Base-by-base conservation (phyloP, 2,113 vertebrate genomes). In the Sciurus niger region DNA sequence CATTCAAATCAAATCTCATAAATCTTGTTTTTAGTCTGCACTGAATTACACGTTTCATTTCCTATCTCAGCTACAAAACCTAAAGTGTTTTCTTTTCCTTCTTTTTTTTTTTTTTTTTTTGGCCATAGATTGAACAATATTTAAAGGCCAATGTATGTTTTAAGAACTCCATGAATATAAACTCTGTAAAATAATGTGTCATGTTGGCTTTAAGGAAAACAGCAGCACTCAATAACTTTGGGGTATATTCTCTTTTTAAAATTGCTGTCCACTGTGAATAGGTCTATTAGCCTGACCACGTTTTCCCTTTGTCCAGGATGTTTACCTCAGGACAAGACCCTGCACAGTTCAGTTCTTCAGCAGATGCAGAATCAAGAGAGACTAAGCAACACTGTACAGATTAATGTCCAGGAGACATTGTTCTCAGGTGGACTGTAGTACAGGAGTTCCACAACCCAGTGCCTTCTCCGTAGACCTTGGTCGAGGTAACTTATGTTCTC, bases 61-160 rank as follows among this genome's bases (percentile, higher is more conserved):
- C 76, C 22, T 2, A 22, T 37, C 58, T 84, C 22, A 89, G 18
- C 58, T 77, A 79, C 72, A 80, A n/a, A 1, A 4, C 24, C 63
- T 25, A 76, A 87, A 18, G 24, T n/a, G 17, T 58, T 20, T 7
- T 24, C n/a, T 70, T 82, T 40, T 40, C 40, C 40, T 40, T 37
- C 37, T 37, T 46, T 46, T 58, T 22, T 8, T 24, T 28, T 70
- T 82, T 58, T 37, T 76, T 25, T 7, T 37, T 90, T 46, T 8
- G 83, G 28, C 78, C 30, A 84, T 77, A 65, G 84, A 53, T 63
- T 84, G 51, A 43, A 70, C 28, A 70, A 32, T 12, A 16, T 76
- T 73, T 76, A 88, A 94, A 40, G 72, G 48, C 40, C 77, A 51
- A 9, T 55, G n/a, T 68, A 22, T 84, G 67, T 70, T 77, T 95